Percentiles rank a stretch among this genome's conserved stretches.
phyloP scores from a whole-genome alignment of 2,888 invertebrate species.

The Embidobia sp. region DNA sequence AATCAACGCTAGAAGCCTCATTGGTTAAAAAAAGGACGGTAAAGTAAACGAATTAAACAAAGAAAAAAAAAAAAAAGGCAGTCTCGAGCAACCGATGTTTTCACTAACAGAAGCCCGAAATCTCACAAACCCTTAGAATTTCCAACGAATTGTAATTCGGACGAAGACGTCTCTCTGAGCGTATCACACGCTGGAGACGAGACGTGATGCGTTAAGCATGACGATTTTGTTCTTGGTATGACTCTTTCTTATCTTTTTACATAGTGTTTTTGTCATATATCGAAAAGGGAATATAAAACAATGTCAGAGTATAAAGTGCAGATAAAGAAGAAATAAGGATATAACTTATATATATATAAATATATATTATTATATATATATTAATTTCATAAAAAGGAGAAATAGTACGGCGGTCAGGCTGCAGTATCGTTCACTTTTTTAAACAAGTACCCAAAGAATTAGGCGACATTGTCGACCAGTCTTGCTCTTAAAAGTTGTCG shows the following conservation, averaged over 20 bases:
- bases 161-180: constrained; percentile 7
- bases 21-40: too few relatives aligned
- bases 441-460: background rate
- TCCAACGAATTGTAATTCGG: constrained; percentile 19
- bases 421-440: too few relatives aligned
- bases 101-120: constrained; percentile 24
- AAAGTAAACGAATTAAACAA: constrained; percentile 16
- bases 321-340: constrained; percentile 67
- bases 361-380: constrained; percentile 64
- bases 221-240: constrained; percentile 62
- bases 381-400: constrained; percentile 71
- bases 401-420: background rate
- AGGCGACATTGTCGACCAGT: background rate
- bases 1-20: too few relatives aligned
- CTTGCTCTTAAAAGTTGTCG: constrained; percentile 34
- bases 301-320: constrained; percentile 54
- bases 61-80: constrained; percentile 15
- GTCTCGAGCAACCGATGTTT: constrained; percentile 12
- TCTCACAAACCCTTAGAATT: constrained; percentile 17
- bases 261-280: constrained; percentile 70
- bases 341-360: constrained; percentile 67
- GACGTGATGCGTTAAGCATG: constrained; percentile 11
- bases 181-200: constrained; percentile 23
- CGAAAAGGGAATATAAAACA: constrained; percentile 64
- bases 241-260: constrained; percentile 70